These are phyloP conservation scores for Cephalopholis sonnerati DNA, from an alignment of 2,113 vertebrate species.

Conservation along the genomic window DNA sequence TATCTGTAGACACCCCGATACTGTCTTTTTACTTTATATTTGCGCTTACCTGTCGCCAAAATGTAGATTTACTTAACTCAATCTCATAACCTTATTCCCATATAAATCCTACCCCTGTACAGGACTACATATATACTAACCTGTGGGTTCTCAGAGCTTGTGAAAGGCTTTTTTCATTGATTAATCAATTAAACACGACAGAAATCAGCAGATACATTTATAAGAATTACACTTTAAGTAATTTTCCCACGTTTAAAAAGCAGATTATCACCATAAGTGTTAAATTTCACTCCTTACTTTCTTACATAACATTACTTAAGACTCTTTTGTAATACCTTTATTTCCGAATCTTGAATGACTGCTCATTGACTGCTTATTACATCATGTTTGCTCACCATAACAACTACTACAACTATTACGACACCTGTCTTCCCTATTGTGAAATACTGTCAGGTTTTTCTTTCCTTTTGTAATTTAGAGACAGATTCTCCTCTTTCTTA, in stretches of 20 bases:
- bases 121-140: too few species aligned
- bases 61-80: too few species aligned
- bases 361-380: background rate
- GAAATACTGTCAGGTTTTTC: background rate
- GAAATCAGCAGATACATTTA: too few species aligned
- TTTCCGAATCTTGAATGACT: background rate
- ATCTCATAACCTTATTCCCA: too few species aligned
- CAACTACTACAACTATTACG: background rate
- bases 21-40: too few species aligned
- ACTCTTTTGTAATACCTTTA: background rate
- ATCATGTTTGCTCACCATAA: background rate
- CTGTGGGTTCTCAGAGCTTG: background rate
- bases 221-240: too few species aligned
- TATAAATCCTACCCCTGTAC: too few species aligned
- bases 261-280: too few species aligned
- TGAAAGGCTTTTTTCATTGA: background rate
- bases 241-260: background rate
- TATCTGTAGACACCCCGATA: too few species aligned
- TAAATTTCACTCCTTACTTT: too few species aligned
- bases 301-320: background rate
- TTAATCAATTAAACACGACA: too few species aligned
- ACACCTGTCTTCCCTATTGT: constrained; percentile 3
- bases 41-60: too few species aligned
- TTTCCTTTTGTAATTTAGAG: background rate
- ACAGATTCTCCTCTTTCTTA: background rate